Conservation (phyloP, 2,888 invertebrate genomes). For the Trileptium ribeirensis region DNA sequence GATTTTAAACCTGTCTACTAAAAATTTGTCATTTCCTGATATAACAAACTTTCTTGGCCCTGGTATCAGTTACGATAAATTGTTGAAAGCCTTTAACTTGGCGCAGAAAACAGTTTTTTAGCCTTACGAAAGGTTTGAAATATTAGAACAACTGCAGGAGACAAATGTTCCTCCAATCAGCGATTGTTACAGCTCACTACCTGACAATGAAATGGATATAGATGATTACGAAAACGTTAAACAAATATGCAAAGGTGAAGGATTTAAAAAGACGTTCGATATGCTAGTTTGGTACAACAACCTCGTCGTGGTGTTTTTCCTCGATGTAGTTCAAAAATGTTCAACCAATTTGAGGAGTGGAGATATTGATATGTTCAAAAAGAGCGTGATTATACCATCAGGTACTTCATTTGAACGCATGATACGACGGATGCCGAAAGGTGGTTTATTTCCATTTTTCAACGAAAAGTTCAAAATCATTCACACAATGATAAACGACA, state of each 20-base stretch:
- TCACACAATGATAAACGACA: no score
- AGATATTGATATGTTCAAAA: background rate
- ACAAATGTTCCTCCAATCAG: background rate
- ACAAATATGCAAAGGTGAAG: background rate
- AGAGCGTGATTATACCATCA: no score
- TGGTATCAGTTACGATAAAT: no score
- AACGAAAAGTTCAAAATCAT: background rate
- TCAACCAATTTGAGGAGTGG: background rate
- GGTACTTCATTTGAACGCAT: background rate
- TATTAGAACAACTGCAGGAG: background rate
- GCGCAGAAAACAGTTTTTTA: no score
- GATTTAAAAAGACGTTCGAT: background rate
- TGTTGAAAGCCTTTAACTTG: no score
- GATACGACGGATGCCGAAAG: background rate
- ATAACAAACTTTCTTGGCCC: no score
- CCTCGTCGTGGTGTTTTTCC: background rate
- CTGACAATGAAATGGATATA: background rate
- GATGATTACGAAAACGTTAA: background rate
- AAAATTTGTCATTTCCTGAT: no score
- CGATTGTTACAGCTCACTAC: background rate
- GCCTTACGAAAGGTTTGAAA: background rate
- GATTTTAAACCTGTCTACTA: no score
- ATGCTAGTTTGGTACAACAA: background rate
- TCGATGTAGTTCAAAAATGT: background rate
- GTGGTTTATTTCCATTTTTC: background rate